A percentile compares a stretch with the other conserved stretches of the same genome.
Conservation (phyloP, 2,888 invertebrate genomes). For the Tubulanus polymorphus region DNA sequence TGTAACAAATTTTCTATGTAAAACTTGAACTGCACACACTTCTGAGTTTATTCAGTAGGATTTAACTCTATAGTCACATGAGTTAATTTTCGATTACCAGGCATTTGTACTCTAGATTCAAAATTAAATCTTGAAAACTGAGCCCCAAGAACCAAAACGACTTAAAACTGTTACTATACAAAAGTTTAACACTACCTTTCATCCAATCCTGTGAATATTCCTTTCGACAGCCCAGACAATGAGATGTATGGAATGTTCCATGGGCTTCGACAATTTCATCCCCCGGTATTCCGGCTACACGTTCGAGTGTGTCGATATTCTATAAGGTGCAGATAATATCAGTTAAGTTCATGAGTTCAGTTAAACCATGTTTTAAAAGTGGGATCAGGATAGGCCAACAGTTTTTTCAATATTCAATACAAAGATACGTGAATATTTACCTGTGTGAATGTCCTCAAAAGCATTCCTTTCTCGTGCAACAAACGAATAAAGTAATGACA, state of each 20-base stretch:
- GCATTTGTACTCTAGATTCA: neutral
- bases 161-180: no score
- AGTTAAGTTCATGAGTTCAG: no score
- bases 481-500: slow-evolving; percentile 87
- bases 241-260: slow-evolving; percentile 85
- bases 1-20: no score
- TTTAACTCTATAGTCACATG: no score
- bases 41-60: no score
- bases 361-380: no score
- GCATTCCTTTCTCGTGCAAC: slow-evolving; percentile 73
- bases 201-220: slow-evolving; percentile 77
- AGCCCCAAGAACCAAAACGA: no score
- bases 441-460: slow-evolving; percentile 59
- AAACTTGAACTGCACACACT: no score
- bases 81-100: neutral
- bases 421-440: slow-evolving; percentile 33
- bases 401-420: no score
- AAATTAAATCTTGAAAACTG: no score
- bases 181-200: slow-evolving; percentile 67
- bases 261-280: slow-evolving; percentile 91
- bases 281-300: slow-evolving; percentile 75
- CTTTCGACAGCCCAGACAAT: slow-evolving; percentile 69
- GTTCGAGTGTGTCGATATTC: slow-evolving; percentile 91
- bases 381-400: no score
- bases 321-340: no score